Conservation (phyloP, 2,888 invertebrate species). For the Sinelater perroti region DNA sequence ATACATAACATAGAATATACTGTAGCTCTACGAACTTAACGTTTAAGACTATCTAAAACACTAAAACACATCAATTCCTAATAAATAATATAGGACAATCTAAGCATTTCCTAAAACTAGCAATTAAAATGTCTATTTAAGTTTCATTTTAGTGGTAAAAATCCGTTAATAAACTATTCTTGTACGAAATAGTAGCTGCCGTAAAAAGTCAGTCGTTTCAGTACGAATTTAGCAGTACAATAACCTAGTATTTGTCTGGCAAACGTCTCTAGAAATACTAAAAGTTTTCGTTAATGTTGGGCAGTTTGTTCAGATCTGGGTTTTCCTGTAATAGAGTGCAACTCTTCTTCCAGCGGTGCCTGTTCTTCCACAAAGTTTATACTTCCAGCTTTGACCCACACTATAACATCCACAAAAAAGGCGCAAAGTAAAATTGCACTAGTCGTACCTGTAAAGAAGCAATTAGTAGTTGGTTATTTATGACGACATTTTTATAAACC, state of each 20-base stretch:
- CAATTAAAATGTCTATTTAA: constrained; percentile 21
- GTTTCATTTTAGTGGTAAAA: constrained; percentile 23
- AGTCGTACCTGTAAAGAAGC: constrained; percentile 76
- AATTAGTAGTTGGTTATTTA: not conserved
- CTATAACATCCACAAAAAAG: constrained; percentile 87
- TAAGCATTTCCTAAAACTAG: constrained; percentile 29
- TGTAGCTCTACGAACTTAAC: constrained; percentile 9
- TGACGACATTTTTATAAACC: too few species aligned
- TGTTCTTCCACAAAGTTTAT: constrained; percentile 74
- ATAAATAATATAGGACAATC: constrained; percentile 29
- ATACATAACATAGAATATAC: constrained; percentile 27
- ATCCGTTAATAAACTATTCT: constrained; percentile 21
- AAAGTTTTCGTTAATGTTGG: constrained; percentile 24
- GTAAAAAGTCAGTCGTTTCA: constrained; percentile 32
- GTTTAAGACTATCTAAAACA: constrained; percentile 21
- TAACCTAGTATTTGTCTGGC: too few species aligned
- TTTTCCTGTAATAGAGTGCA: constrained; percentile 60
- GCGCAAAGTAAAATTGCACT: constrained; percentile 86
- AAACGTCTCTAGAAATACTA: too few species aligned
- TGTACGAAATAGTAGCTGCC: constrained; percentile 33
- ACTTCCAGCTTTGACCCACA: constrained; percentile 88
- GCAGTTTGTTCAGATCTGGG: constrained; percentile 49
- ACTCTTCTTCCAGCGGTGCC: constrained; percentile 61
- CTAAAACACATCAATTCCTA: constrained; percentile 27
- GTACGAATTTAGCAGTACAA: constrained; percentile 21